Evolutionary conservation across 2,113 vertebrate genomes (phyloP).

Genomic region (Rhinichthys klamathensis): DNA sequence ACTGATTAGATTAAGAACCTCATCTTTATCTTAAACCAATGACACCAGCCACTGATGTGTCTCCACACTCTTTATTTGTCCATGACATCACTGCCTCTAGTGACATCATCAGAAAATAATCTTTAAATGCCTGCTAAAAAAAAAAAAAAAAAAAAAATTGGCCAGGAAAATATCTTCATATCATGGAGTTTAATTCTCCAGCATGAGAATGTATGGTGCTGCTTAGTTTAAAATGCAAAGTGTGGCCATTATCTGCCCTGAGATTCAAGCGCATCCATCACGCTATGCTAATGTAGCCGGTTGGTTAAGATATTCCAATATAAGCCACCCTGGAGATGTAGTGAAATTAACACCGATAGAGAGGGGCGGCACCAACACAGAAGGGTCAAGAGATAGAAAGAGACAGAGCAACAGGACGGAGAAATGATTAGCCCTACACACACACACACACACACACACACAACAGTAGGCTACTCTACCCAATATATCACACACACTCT

Average conservation of each 20-base stretch:
- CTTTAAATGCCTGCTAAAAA: neutral
- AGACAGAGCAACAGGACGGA: conserved; percentile 71
- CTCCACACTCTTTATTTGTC: neutral
- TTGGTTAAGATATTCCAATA: conserved; percentile 87
- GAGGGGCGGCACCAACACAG: conserved; percentile 78
- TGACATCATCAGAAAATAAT: conserved; percentile 10
- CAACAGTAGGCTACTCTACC: neutral
- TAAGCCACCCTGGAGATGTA: conserved; percentile 86
- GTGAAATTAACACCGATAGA: conserved; percentile 85
- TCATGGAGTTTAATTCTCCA: conserved; percentile 78
- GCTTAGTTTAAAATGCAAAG: conserved; percentile 89
- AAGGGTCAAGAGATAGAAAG: conserved; percentile 81
- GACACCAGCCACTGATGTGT: neutral
- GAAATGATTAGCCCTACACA: conserved; percentile 68
- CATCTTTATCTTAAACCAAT: neutral
- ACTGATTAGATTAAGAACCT: neutral
- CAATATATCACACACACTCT: neutral
- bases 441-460: conserved; percentile 51
- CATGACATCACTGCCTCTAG: neutral
- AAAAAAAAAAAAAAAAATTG: no score
- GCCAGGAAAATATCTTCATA: conserved; percentile 23
- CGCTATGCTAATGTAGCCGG: conserved; percentile 81
- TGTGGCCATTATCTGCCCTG: conserved; percentile 84
- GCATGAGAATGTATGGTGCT: conserved; percentile 80
- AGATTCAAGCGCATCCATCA: conserved; percentile 85